Base-by-base conservation (phyloP, 2,797 vertebrate species). In the Microctenopoma lineatum region DNA sequence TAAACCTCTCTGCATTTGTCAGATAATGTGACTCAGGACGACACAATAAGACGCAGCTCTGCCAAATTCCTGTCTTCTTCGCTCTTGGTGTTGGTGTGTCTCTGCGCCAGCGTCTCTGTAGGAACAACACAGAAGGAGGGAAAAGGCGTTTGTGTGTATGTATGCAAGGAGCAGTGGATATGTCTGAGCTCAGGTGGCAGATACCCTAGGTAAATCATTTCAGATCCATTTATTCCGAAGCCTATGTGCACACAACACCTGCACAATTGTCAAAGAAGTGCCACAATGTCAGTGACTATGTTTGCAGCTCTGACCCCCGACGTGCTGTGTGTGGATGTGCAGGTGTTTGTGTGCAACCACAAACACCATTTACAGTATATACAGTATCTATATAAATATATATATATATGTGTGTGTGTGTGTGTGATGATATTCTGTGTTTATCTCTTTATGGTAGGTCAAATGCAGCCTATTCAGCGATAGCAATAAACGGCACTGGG, bases 171-270 rank as follows among this genome's bases (percentile, higher is more conserved):
- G 34, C 29, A 5, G 6, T 58, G 71, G 34, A 29, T 65, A 76
- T 60, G 79, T 45, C 57, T 62, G 85, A 77, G 83, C 86, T 89
- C 90, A 90, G 84, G 90, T 90, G 88, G 87, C 83, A 81, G 79
- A 86, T 76, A 87, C 86, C 79, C 81, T 78, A 67, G 80, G 81
- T 85, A 87, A 90, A 90, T 91, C 81, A 90, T 89, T 90, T 89
- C 85, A 89, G 70, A 91, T 90, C 89, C 91, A 92, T 92, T 90
- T 92, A 92, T 92, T 90, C 90, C 85, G 85, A 78, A 76, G 78
- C 73, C 85, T 69, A 81, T 76, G 80, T 70, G 78, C 80, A 79
- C 85, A 71, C 80, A 77, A 88, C 85, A 89, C 87, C 84, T 78
- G 89, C 75, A 81, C 80, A 78, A 41, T 44, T 90, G 91, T 90